Conservation (phyloP, 1,140 invertebrate genomes). For the Plutomurus gul region DNA sequence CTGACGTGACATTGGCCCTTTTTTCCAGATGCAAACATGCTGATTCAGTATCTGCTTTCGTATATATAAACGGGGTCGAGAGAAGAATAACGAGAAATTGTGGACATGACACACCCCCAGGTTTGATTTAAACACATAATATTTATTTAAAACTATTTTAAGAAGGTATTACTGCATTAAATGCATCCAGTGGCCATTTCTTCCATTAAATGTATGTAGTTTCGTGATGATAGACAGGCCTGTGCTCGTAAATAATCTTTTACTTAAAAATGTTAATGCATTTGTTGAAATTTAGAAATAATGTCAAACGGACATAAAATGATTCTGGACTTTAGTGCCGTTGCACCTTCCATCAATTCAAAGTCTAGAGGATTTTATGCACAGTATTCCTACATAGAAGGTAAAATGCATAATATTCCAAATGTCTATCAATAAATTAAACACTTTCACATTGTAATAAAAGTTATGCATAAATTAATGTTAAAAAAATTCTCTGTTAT, state of each 20-base stretch:
- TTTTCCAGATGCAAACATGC: constrained; percentile 60
- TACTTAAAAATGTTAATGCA: too few relatives aligned
- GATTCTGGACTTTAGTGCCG: constrained; percentile 78
- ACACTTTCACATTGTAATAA: not conserved
- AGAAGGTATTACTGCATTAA: too few relatives aligned
- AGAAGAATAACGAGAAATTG: constrained; percentile 77
- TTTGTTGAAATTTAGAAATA: too few relatives aligned
- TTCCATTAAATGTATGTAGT: too few relatives aligned
- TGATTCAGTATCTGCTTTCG: constrained; percentile 76
- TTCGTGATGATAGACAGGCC: too few relatives aligned
- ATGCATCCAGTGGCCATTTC: too few relatives aligned
- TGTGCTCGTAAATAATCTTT: too few relatives aligned
- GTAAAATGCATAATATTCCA: constrained; percentile 63
- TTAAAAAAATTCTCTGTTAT: not conserved
- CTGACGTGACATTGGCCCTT: not conserved
- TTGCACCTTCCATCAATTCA: constrained; percentile 66
- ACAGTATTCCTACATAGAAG: constrained; percentile 84
- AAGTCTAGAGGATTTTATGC: constrained; percentile 81
- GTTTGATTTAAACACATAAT: too few relatives aligned
- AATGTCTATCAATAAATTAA: too few relatives aligned
- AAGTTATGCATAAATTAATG: not conserved
- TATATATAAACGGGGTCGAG: constrained; percentile 75
- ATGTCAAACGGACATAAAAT: constrained; percentile 87
- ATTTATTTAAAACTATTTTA: too few relatives aligned
- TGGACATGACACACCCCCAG: constrained; percentile 66